Conservation (phyloP, 1,140 invertebrate genomes). For the Muscidifurax raptorellus region DNA sequence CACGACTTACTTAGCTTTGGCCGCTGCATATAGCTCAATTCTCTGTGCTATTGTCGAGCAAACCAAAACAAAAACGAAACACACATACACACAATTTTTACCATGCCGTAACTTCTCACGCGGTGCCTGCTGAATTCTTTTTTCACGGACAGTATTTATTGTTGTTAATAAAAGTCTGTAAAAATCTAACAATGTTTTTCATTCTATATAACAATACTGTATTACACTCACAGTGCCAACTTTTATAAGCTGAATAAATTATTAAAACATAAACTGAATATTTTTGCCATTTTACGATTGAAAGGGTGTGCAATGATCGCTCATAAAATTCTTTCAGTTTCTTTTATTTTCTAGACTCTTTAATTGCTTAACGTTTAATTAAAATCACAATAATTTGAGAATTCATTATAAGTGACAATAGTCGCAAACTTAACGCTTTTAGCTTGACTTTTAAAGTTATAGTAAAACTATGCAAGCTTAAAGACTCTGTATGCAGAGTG, state of each 20-base stretch:
- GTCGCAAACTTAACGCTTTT: conserved; percentile 61
- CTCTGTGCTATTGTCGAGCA: conserved; percentile 33
- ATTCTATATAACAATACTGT: conserved; percentile 20
- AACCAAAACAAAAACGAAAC: conserved; percentile 31
- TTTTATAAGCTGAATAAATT: conserved; percentile 39
- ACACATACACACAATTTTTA: conserved; percentile 39
- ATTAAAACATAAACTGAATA: neutral
- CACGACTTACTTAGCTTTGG: conserved; percentile 2
- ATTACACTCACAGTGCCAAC: too few relatives aligned
- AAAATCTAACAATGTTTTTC: conserved; percentile 58
- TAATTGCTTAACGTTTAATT: conserved; percentile 63
- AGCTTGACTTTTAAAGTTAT: conserved; percentile 43
- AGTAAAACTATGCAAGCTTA: conserved; percentile 45
- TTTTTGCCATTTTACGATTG: neutral
- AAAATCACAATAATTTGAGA: conserved; percentile 63
- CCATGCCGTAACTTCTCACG: conserved; percentile 28
- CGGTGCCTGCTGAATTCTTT: conserved; percentile 58
- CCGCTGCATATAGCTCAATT: conserved; percentile 32
- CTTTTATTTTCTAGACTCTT: conserved; percentile 56
- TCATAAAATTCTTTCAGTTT: neutral
- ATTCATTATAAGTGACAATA: conserved; percentile 61
- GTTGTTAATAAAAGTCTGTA: conserved; percentile 70
- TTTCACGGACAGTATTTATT: conserved; percentile 72
- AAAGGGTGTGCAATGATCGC: neutral
- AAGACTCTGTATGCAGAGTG: conserved; percentile 45